These are phyloP conservation scores for Nemurella pictetii DNA, from an alignment of 2,888 invertebrate genomes.

Conservation along the genomic window DNA sequence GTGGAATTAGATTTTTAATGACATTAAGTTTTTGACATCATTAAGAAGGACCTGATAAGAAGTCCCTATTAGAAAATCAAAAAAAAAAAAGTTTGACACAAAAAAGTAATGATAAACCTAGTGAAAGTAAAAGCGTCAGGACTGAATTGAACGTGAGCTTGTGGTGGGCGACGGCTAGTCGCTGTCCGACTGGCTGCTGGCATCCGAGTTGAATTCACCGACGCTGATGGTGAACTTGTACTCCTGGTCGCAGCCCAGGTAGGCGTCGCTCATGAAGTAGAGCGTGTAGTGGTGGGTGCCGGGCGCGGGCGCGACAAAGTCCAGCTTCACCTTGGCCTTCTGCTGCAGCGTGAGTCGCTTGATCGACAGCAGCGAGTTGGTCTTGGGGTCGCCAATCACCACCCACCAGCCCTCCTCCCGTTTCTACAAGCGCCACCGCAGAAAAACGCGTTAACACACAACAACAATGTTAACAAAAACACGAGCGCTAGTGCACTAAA, in stretches of 20 bases:
- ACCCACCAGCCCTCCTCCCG: conserved; percentile 97
- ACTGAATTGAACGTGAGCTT: no score
- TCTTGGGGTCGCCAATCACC: conserved; percentile 94
- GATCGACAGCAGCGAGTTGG: conserved; percentile 93
- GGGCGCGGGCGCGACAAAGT: conserved; percentile 90
- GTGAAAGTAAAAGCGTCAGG: no score
- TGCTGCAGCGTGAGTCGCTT: conserved; percentile 94
- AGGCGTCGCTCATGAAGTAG: conserved; percentile 99
- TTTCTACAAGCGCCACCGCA: conserved; percentile 61
- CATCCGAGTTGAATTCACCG: conserved; percentile 67
- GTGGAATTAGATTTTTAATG: no score
- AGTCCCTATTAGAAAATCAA: no score
- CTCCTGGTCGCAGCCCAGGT: conserved; percentile 99
- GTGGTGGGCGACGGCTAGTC: conserved; percentile 25
- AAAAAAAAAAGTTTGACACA: no score
- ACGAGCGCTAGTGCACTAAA: no score
- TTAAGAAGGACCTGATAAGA: no score
- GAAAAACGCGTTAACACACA: no score
- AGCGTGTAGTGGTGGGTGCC: conserved; percentile 90
- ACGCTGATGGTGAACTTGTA: conserved; percentile 90
- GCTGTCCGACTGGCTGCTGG: conserved; percentile 42
- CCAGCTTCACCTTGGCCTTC: conserved; percentile 82
- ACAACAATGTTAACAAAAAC: no score
- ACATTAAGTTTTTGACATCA: no score
- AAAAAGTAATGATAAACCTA: no score